Percentiles rank a stretch among this genome's conserved stretches.
These are phyloP conservation scores for Metridium senile DNA, from an alignment of 92 coral and sea anemone genomes.

Conservation along the genomic window DNA sequence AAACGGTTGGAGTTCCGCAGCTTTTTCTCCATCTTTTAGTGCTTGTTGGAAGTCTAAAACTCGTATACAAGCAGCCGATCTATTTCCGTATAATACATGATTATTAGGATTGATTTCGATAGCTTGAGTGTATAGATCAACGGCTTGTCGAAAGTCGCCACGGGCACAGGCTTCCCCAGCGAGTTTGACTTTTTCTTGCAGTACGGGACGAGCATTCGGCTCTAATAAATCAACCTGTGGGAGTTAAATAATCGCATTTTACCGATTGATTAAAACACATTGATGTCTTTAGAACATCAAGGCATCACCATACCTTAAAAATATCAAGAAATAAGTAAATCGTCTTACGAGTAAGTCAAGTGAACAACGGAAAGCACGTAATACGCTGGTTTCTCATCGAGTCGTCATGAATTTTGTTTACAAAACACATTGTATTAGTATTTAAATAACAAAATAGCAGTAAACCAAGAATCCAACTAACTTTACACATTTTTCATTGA, in stretches of 20 bases:
- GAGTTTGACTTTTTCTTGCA: constrained; percentile 72
- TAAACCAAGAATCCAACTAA: not conserved
- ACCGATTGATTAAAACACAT: constrained; percentile 14
- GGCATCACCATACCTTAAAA: not conserved
- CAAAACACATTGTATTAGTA: constrained; percentile 6
- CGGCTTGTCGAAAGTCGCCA: constrained; percentile 86
- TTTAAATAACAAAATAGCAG: not conserved
- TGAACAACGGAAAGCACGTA: not conserved
- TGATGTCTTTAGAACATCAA: not conserved
- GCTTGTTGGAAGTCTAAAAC: constrained; percentile 84
- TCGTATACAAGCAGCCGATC: constrained; percentile 94
- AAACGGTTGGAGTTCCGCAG: constrained; percentile 82
- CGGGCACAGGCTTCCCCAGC: constrained; percentile 93
- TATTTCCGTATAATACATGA: constrained; percentile 94
- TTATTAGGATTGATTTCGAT: constrained; percentile 88
- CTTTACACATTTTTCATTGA: not conserved
- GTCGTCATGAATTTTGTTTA: constrained; percentile 15
- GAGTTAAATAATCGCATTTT: not conserved
- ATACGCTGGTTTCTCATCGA: not conserved
- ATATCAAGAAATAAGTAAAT: not conserved
- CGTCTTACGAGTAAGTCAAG: not conserved
- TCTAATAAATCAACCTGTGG: constrained; percentile 44
- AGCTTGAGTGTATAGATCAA: constrained; percentile 88
- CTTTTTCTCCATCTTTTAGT: constrained; percentile 84
- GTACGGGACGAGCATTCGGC: constrained; percentile 65